Evolutionary conservation across 2,888 invertebrate genomes (phyloP), one percentile per base, ranked within the genome.

Genomic region (Cheilosia vulpina): DNA sequence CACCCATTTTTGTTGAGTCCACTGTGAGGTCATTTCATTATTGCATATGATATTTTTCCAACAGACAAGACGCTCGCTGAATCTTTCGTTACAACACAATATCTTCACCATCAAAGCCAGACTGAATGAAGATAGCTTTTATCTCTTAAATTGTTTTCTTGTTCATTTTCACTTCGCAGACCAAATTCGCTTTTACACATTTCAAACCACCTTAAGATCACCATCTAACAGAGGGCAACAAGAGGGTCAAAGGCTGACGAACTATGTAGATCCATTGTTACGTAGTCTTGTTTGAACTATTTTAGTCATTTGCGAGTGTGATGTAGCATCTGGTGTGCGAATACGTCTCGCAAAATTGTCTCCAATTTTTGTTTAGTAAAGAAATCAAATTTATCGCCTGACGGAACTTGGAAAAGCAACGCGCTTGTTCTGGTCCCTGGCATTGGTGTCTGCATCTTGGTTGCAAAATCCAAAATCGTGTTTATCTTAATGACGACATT

Each of bases 191-290:
- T 41, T 21, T 17, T 62, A 45, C 31, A 27, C 17, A 62, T 31
- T 50, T 63, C 34, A 34, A 31, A 50, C 5, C 31, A 9, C 43
- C 31, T 24, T 9, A 31, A 21, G 9, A 9, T 21, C 6, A 24
- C 6, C 27, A 15, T 9, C 11, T n/a, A 62, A 15, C 34, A n/a
- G 47, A 47, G 63, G 47, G 34, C 52, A 52, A 19, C 21, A 50
- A 66, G 52, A 52, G 66, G 53, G 52, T 66, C 66, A 66, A 66
- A 66, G 41, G 66, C 66, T 52, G 52, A 66, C 41, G 66, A 66
- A 66, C 66, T 66, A 66, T 53, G 66, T 53, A 66, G 52, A 38
- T 13, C 11, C 63, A 34, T 63, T 50, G 63, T 63, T 19, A 34
- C 11, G 41, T 60, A 60, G 62, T 62, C 45, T 62, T 15, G 21